Base-by-base conservation (phyloP, 2,797 vertebrate genomes). In the Taeniopygia guttata region DNA sequence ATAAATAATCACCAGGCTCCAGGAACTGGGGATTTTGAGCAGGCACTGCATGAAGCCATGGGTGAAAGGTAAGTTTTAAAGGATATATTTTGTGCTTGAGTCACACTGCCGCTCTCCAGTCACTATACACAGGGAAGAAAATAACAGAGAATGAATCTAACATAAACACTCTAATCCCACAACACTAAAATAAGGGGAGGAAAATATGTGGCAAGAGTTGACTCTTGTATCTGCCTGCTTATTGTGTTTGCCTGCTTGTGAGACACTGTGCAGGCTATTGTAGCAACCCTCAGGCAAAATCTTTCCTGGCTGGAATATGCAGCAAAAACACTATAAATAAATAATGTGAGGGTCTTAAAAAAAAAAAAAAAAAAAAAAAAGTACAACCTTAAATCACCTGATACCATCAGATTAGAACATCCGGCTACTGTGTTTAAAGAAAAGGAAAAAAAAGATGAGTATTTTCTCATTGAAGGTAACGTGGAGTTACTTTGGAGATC, bases 181-280 rank as follows among this genome's bases (percentile, higher is more conserved):
- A 55, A 64, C 26, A 46, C 52, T 84, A 75, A 89, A 96, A 73
- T 55, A 72, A 11, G 76, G 84, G 64, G 46, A 87, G 59, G 23
- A 84, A 93, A 94, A 91, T 48, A 69, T n/a, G 49, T 87, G 62
- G 79, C 79, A 92, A 80, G 38, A 68, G 52, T 75, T 68, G 92
- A 60, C 58, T 55, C 63, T 76, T 63, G 52, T 5, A 13, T 56
- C 60, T 74, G 63, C 45, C 67, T 92, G 55, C 70, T 91, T 66
- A 32, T 81, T 58, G 43, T 81, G 45, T 91, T 82, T 82, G 51
- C 84, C 78, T 84, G 70, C 46, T 29, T 73, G 63, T 6, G 15
- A 87, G 86, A 68, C 59, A 7, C 67, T 58, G 29, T 5, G 3
- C 40, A 55, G 68, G 64, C 68, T 52, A 22, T 84, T 54, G 51